Percentiles rank a stretch among this genome's conserved stretches.
phyloP scores from a whole-genome alignment of 2,113 vertebrate genomes.

The Pao palembangensis region DNA sequence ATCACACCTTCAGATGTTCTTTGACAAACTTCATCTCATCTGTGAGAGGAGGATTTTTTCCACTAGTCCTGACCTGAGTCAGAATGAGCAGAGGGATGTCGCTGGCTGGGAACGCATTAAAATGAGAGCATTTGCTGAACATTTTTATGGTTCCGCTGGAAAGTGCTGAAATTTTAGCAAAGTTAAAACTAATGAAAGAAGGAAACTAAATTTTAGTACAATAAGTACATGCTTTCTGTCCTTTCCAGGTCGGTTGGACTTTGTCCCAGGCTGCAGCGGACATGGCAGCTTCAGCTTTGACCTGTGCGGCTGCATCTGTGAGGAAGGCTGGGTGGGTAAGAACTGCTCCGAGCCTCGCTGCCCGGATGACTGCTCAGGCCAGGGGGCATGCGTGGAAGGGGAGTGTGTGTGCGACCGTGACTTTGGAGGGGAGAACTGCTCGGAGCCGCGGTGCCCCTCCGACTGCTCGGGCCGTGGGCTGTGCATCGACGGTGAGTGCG shows the following conservation, averaged over 20 bases:
- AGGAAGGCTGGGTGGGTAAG: constrained; percentile 90
- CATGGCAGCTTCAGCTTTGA: constrained; percentile 95
- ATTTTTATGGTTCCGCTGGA: neutral
- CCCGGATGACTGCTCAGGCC: constrained; percentile 86
- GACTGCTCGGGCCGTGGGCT: constrained; percentile 89
- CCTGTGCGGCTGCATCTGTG: constrained; percentile 88
- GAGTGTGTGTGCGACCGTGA: constrained; percentile 91
- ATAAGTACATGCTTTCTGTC: neutral
- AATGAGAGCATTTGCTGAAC: constrained; percentile 16
- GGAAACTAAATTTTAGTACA: too few relatives aligned
- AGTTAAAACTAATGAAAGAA: too few relatives aligned
- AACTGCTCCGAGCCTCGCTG: constrained; percentile 92
- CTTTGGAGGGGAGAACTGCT: constrained; percentile 90
- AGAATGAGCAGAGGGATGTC: constrained; percentile 38
- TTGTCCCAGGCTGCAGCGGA: constrained; percentile 85
- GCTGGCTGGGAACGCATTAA: neutral
- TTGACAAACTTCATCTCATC: constrained; percentile 33
- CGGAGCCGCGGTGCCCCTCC: constrained; percentile 81
- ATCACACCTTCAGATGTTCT: constrained; percentile 47
- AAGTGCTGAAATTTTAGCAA: too few relatives aligned
- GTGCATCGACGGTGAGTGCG: constrained; percentile 90
- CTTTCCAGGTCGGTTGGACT: constrained; percentile 87
- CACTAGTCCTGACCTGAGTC: constrained; percentile 41
- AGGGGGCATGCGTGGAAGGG: constrained; percentile 88
- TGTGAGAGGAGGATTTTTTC: constrained; percentile 50